Base-by-base conservation (phyloP, 2,888 invertebrate species). In the Lasioglossum vierecki region DNA sequence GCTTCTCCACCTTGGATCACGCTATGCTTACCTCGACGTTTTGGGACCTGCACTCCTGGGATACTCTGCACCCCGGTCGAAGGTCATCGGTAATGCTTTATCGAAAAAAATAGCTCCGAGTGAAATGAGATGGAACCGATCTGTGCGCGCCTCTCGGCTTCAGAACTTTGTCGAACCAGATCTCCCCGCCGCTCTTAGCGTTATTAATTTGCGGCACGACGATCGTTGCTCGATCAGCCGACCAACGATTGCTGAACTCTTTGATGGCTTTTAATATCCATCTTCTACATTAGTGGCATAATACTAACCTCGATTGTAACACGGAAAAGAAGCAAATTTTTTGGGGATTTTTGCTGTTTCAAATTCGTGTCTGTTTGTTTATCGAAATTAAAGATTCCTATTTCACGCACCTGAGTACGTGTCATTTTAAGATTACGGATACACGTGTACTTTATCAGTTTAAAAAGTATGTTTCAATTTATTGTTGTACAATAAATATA, bases 1-100 rank as follows among this genome's bases (percentile, higher is more conserved):
- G 82, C 83, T 74, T 70, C 76, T 79, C 80, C 49, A 53, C 63
- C 76, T 88, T 84, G 85, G 87, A 90, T 86, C 83, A 78, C 84
- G 82, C 80, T 66, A 72, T 68, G 78, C 83, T 90, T 86, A 83
- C 90, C 63, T 83, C 71, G 82, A 77, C 46, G 79, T 75, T 80
- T 81, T 46, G 76, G 73, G 78, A 82, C 74, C 66, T 66, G 46
- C 11, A 73, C 75, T 72, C 68, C 66, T 71, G 63, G 0, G 81
- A 68, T 82, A 75, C 88, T 82, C 81, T 77, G 76, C 49, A 70
- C 11, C 18, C 13, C 30, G 77, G 39, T 82, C 82, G 80, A 85
- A 71, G 78, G 82, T 87, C 87, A 80, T 76, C 66, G 73, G 11
- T 85, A 75, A 82, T 71, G 79, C 46, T 76, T 74, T 46, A 76